Percentiles rank a stretch among this genome's conserved stretches.
Evolutionary conservation across 2,113 vertebrate genomes (phyloP).

Genomic region (Apeltes quadracus): DNA sequence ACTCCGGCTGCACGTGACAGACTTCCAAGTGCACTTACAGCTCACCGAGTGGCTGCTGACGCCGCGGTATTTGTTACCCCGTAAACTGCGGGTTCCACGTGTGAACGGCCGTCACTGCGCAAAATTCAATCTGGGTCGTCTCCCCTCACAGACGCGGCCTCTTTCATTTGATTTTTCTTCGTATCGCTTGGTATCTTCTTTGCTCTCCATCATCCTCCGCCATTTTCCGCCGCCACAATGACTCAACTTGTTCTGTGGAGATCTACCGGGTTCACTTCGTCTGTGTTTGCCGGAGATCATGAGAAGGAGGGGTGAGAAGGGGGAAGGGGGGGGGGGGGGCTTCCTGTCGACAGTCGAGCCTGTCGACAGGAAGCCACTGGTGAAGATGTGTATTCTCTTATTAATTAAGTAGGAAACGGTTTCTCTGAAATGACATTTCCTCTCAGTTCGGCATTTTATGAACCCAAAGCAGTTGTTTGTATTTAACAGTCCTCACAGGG

Average conservation of each 20-base stretch:
- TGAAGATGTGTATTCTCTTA: no score
- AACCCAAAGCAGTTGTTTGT: slow-evolving; percentile 33
- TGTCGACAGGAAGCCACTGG: no score
- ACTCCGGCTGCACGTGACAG: slow-evolving; percentile 8
- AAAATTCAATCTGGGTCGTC: slow-evolving; percentile 29
- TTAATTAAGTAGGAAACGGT: slow-evolving; percentile 2
- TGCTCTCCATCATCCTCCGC: slow-evolving; percentile 15
- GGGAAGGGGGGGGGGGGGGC: no score
- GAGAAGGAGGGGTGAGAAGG: no score
- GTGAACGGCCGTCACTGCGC: not conserved
- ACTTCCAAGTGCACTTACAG: slow-evolving; percentile 31
- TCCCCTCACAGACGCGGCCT: not conserved
- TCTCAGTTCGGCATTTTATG: slow-evolving; percentile 21
- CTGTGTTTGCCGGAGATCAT: slow-evolving; percentile 25
- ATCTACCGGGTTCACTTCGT: slow-evolving; percentile 47
- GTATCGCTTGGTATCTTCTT: slow-evolving; percentile 17
- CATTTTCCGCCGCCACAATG: slow-evolving; percentile 21
- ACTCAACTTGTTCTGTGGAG: slow-evolving; percentile 33
- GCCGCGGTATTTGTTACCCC: slow-evolving; percentile 5
- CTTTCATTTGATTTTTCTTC: slow-evolving; percentile 28
- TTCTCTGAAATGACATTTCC: not conserved
- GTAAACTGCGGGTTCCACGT: slow-evolving; percentile 4
- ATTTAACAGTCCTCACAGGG: slow-evolving; percentile 5
- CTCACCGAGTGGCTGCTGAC: slow-evolving; percentile 20
- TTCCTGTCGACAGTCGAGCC: no score